phyloP scores from a whole-genome alignment of 1,140 invertebrate genomes.

The Drosophila bipectinata region DNA sequence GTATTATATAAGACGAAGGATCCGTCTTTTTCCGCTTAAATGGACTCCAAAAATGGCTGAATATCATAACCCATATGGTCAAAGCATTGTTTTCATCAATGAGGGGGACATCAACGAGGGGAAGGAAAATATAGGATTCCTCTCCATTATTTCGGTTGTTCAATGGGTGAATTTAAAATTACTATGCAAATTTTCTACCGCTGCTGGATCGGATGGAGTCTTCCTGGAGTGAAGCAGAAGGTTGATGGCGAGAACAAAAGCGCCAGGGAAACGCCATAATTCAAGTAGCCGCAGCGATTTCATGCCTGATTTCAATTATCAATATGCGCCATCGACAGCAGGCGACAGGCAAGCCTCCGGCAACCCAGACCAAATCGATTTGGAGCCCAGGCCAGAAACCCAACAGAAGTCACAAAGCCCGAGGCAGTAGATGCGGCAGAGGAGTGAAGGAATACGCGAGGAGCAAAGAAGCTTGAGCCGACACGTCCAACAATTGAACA shows the following conservation, averaged over 20 bases:
- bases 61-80: slow-evolving; percentile 62
- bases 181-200: slow-evolving; percentile 68
- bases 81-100: slow-evolving; percentile 67
- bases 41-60: slow-evolving; percentile 37
- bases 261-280: slow-evolving; percentile 78
- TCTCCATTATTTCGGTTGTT: slow-evolving; percentile 53
- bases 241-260: slow-evolving; percentile 72
- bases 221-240: slow-evolving; percentile 7
- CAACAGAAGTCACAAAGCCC: slow-evolving; percentile 23
- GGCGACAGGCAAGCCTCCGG: slow-evolving; percentile 35
- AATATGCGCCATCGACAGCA: slow-evolving; percentile 72
- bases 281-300: slow-evolving; percentile 79
- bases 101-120: slow-evolving; percentile 61
- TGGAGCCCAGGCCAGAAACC: slow-evolving; percentile 21
- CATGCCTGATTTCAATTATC: slow-evolving; percentile 82
- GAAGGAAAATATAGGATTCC: not conserved
- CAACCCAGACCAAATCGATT: slow-evolving; percentile 34
- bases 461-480: slow-evolving; percentile 10
- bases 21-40: slow-evolving; percentile 32
- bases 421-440: slow-evolving; percentile 4
- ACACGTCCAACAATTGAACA: slow-evolving; percentile 64
- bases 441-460: not conserved
- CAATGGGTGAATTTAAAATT: slow-evolving; percentile 74
- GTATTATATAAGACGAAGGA: not conserved
- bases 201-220: slow-evolving; percentile 32